These are phyloP conservation scores for Eueremaeus valkanovi DNA, from an alignment of 2,888 invertebrate species.

Conservation along the genomic window DNA sequence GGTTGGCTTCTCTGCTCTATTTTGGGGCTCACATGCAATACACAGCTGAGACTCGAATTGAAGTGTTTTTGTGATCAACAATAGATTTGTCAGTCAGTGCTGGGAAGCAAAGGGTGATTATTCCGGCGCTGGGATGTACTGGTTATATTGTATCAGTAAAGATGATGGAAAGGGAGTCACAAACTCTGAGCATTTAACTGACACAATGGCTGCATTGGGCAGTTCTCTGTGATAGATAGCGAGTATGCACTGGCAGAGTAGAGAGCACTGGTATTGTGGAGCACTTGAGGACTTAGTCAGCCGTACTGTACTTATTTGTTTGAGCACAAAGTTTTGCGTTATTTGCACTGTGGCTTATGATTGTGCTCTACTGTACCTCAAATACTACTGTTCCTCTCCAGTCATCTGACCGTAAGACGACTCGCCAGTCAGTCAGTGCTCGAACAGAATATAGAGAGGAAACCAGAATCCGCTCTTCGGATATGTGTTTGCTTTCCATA, in stretches of 20 bases:
- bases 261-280: background rate
- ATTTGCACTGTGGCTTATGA: constrained; percentile 8
- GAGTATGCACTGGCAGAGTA: too few species aligned
- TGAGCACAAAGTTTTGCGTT: constrained; percentile 22
- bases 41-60: background rate
- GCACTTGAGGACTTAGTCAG: constrained; percentile 5
- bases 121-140: background rate
- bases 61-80: constrained; percentile 10
- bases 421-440: background rate
- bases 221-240: background rate
- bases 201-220: constrained; percentile 9
- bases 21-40: background rate
- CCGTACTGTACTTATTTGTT: constrained; percentile 31
- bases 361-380: background rate
- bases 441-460: background rate
- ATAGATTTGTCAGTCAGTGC: background rate
- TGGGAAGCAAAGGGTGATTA: constrained; percentile 34
- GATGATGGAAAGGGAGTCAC: constrained; percentile 19
- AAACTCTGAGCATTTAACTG: background rate
- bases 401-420: background rate
- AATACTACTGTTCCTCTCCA: background rate
- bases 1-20: background rate
- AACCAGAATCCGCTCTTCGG: constrained; percentile 14
- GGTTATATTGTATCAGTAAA: background rate
- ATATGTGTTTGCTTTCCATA: background rate